Evolutionary conservation across 2,888 invertebrate genomes (phyloP), one percentile per base, ranked within the genome.

Genomic region (Scaptomyza cyrtandrae): DNA sequence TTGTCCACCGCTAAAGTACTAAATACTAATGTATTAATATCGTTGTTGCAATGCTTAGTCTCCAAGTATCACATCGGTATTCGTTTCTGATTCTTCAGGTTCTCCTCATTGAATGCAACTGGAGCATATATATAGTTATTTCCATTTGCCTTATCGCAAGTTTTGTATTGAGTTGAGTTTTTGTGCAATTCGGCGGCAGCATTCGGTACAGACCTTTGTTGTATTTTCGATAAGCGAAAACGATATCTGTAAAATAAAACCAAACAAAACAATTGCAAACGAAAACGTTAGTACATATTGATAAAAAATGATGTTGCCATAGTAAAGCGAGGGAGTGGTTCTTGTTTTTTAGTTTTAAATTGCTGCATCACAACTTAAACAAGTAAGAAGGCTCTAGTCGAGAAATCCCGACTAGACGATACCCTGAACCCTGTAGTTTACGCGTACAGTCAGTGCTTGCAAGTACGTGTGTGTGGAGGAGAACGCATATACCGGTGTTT

Each of bases 141-240:
- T 78, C 78, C 71, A 75, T 44, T 71, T 68, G 67, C 71, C 67
- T 75, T 81, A 65, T 81, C 80, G 76, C 78, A 75, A 58, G 52
- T 33, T 45, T 0, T 19, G n/a, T 41, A 14, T 77, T 63, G 14
- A 14, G 39, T 63, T 65, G 55, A 57, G 60, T 73, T 64, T 68
- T 62, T 71, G 65, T 75, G 74, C 80, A 77, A 71, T 75, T 77
- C 44, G 74, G 67, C 62, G 70, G 81, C 79, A 78, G 74, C 79
- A 77, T 69, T 73, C 74, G 77, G 76, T 82, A 78, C 82, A 83
- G 84, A 82, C 67, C 78, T 81, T 74, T 75, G 70, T 80, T 69
- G 63, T 78, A 80, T 83, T 86, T 88, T 86, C 81, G 84, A 85
- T 83, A 82, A 88, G 90, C 88, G 88, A 88, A 89, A 89, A 86